Base-by-base conservation (phyloP, 2,113 vertebrate genomes). In the Phylloscopus whistleri region DNA sequence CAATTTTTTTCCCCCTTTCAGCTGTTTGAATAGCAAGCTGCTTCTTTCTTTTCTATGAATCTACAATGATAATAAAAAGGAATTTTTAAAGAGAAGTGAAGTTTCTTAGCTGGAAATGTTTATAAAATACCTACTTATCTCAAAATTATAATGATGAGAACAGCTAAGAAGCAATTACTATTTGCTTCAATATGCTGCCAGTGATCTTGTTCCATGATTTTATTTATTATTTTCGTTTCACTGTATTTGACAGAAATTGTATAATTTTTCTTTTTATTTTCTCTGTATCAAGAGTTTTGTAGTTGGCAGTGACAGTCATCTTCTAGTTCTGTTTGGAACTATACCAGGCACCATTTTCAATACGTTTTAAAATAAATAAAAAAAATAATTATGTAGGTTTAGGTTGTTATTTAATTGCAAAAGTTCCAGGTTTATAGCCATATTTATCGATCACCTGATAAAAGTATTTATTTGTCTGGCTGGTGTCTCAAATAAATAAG, bases 51-150 rank as follows among this genome's bases (percentile, higher is more conserved):
- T 84, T 37, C 56, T 67, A 2, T 37, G 35, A 90, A 75, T 64
- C 75, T 93, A 87, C 51, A 16, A 19, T 74, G 91, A 73, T 86
- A 96, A 92, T 96, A 76, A 96, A 96, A 97, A 79, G 60, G 89
- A 84, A 95, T 96, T 94, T 94, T 96, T 93, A 93, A 94, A 62
- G 80, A 95, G 85, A 86, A 93, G 44, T 74, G 58, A 91, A 90
- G 48, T 86, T 85, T 91, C 75, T 62, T 85, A 56, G 64, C 14
- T 49, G 88, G 93, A 94, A 96, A 72, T 94, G 80, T 95, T 96
- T 93, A 84, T 96, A 92, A 96, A 95, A 93, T 81, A 90, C 44
- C 44, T 94, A 62, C 62, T 95, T 94, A 79, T 79, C 78, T 89
- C 58, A 87, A 94, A 90, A 88, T 95, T 24, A 22, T 59, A 79